Conservation (phyloP, 2,113 vertebrate genomes). For the Micronycteris hirsuta region DNA sequence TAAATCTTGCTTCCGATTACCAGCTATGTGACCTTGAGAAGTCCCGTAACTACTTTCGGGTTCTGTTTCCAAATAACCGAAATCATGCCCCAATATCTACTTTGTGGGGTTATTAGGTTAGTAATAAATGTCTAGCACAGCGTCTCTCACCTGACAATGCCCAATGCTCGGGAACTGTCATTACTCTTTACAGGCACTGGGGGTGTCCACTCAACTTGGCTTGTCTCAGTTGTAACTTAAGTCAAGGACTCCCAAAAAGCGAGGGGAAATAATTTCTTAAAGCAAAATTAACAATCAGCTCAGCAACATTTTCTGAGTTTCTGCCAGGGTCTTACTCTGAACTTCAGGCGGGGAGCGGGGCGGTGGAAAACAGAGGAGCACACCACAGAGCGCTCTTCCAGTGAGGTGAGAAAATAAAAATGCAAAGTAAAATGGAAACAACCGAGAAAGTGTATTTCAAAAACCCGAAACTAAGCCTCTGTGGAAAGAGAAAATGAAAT, state of each 20-base stretch:
- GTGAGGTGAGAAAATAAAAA: not conserved
- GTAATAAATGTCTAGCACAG: not conserved
- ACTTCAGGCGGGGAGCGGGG: not conserved
- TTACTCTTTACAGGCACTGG: not conserved
- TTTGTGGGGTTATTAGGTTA: not conserved
- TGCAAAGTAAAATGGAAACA: constrained; percentile 7
- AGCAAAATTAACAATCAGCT: not conserved
- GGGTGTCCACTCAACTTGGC: not conserved
- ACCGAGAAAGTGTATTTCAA: constrained; percentile 11
- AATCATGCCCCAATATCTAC: not conserved
- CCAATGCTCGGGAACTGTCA: not conserved
- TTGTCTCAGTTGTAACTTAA: constrained; percentile 13
- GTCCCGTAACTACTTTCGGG: not conserved
- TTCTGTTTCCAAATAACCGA: not conserved
- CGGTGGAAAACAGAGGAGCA: not conserved
- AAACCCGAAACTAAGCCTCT: not conserved
- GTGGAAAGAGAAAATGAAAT: constrained; percentile 26
- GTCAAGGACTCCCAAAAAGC: not conserved
- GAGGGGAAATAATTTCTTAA: constrained; percentile 1
- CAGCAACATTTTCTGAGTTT: not conserved
- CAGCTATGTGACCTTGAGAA: not conserved
- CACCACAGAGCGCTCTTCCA: not conserved
- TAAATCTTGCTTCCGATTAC: not conserved
- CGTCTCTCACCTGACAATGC: not conserved
- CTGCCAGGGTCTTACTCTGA: not conserved